Evolutionary conservation across 2,888 invertebrate species (phyloP), one percentile per base, ranked within the genome.

Genomic region (Phaonia tiefii): DNA sequence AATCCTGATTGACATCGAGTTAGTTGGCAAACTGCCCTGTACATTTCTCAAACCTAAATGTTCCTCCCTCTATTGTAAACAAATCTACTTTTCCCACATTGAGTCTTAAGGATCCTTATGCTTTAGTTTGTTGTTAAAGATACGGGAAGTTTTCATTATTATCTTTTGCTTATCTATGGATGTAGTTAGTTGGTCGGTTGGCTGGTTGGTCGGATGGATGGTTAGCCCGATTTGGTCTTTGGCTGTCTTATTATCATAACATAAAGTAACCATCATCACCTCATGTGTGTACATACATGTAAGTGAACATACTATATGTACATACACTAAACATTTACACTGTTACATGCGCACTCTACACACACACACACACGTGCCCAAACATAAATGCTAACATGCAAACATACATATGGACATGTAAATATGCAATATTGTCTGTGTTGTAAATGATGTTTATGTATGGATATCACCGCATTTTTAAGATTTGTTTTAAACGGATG

Each of bases 121-220:
- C 54, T 54, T 31, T 54, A 54, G 54, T 54, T 54, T 74, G 56
- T 54, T 74, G 56, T 79, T 75, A 58, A 72, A 51, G 65, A 49
- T 51, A 73, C 63, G 51, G 73, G 72, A 72, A 51, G 65, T 66
- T 37, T 60, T 66, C 66, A 46, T 46, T 31, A 46, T 66, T 46
- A 46, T 66, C 66, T 46, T 60, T 31, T 25, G 73, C 76, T 75
- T 83, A 83, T 85, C 81, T 84, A 85, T 84, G 83, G 75, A 37
- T 58, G 1, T 20, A 39, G 37, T 60, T 39, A 17, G 37, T 39
- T 10, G 60, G 60, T 11, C 15, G 60, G 60, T 60, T 20, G 31
- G 31, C 3, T 26, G 26, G 58, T 8, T n/a, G 25, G 13, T n/a
- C n/a, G 37, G n/a, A 17, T 49, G 44, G 49, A 44, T 44, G 44